A percentile compares a stretch with the other conserved stretches of the same genome.
phyloP scores from a whole-genome alignment of 2,797 vertebrate species.

The Gadopsis bispinosus region DNA sequence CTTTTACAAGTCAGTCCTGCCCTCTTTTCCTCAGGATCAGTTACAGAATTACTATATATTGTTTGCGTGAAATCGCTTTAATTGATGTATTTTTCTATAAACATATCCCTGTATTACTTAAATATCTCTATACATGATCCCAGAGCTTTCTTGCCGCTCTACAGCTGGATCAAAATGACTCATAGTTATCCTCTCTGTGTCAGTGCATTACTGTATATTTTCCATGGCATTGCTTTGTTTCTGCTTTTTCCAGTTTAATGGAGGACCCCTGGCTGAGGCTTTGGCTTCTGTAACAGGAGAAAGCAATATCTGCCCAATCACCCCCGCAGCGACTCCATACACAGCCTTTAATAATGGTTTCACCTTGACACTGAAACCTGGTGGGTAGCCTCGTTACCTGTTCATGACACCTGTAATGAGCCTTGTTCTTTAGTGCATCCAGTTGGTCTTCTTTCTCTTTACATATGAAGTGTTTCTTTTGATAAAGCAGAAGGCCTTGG shows the following conservation, averaged over 20 bases:
- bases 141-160: not conserved
- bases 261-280: not conserved
- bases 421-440: not conserved
- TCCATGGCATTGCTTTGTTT: not conserved
- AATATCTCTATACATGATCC: not conserved
- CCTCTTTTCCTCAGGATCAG: not conserved
- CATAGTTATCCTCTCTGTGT: not conserved
- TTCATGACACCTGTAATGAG: slow-evolving; percentile 16
- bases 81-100: not conserved
- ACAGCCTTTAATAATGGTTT: slow-evolving; percentile 23
- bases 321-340: not conserved
- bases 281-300: slow-evolving; percentile 6
- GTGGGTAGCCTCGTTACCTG: not conserved
- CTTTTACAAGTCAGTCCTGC: not conserved
- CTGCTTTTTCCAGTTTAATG: not conserved
- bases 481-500: not conserved
- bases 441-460: not conserved
- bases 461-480: not conserved
- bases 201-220: not conserved
- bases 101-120: not conserved
- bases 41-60: not conserved
- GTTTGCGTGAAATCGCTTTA: not conserved
- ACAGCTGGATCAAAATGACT: not conserved
- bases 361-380: slow-evolving; percentile 20
- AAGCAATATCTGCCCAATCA: slow-evolving; percentile 11